These are phyloP conservation scores for Oreochromis niloticus DNA, from an alignment of 2,113 vertebrate species.

Conservation along the genomic window DNA sequence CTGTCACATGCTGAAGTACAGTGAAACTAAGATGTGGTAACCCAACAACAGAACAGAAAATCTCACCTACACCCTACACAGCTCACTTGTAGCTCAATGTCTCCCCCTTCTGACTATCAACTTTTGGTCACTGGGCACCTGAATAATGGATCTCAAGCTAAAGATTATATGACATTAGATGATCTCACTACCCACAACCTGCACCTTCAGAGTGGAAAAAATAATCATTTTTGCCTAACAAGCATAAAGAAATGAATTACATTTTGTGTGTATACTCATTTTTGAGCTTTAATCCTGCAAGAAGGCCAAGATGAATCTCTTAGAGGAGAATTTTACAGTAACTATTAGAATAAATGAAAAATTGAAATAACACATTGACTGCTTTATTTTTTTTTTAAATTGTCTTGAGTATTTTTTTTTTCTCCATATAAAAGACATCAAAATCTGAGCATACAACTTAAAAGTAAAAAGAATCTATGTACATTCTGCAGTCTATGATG, in stretches of 20 bases:
- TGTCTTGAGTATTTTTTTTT: not conserved
- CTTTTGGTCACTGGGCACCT: not conserved
- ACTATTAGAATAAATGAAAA: not conserved
- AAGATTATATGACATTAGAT: not conserved
- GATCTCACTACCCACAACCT: not conserved
- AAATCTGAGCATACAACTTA: not conserved
- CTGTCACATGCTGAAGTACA: not conserved
- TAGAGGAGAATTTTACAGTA: not conserved
- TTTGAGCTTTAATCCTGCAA: not conserved
- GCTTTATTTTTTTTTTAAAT: not conserved
- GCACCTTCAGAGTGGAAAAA: not conserved
- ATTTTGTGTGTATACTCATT: not conserved
- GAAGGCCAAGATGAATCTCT: not conserved
- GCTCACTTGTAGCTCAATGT: constrained; percentile 23
- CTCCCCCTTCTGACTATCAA: constrained; percentile 46
- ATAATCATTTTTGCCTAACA: not conserved
- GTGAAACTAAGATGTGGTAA: not conserved
- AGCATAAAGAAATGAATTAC: not conserved
- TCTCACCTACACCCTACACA: not conserved
- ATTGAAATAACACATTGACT: not conserved
- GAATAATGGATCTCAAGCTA: not conserved
- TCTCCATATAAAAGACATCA: not conserved
- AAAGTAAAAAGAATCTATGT: not conserved
- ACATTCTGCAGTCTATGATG: not conserved
- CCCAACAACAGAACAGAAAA: not conserved